Base-by-base conservation (phyloP, 2,113 vertebrate genomes). In the Caranx ignobilis region DNA sequence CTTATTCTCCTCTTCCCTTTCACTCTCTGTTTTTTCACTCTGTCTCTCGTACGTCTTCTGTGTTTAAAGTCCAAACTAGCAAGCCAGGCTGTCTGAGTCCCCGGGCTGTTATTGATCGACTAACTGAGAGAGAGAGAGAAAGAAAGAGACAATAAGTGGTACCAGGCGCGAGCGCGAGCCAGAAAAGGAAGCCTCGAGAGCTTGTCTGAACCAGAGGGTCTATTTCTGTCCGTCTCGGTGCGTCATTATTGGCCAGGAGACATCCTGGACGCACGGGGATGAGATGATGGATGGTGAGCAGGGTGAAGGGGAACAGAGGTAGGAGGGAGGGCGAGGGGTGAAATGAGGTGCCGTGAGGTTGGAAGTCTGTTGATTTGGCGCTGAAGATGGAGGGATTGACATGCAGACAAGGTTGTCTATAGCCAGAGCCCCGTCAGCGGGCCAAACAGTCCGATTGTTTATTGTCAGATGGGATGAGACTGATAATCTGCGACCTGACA, bases 21-120 rank as follows among this genome's bases (percentile, higher is more conserved):
- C 21, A 10, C 56, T 21, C 81, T 64, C 12, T 76, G n/a, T 75
- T 77, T 83, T 84, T 75, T 73, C 68, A 65, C 73, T 75, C 48
- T 15, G 7, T 81, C 81, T 87, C 48, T 56, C 15, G n/a, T 54
- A 61, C 63, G 31, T 85, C 66, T 75, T 75, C 69, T 81, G 77
- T 86, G 85, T 90, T 90, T 89, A 89, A 89, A 85, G 65, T 88
- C 72, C 82, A 85, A 78, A 86, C 81, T 81, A 76, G 74, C 65
- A 31, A 77, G 57, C 67, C 75, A 37, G 75, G 65, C 82, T 81
- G 90, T 89, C 88, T 87, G 78, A 86, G 78, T 89, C 93, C 72
- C 15, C 31, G 81, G 90, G 90, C 90, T 73, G 82, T 73, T 93
- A 93, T 93, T 84, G 92, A 94, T 94, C 74, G 84, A 70, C 82